Conservation (phyloP, 1,140 invertebrate genomes). For the Grapholita molesta region DNA sequence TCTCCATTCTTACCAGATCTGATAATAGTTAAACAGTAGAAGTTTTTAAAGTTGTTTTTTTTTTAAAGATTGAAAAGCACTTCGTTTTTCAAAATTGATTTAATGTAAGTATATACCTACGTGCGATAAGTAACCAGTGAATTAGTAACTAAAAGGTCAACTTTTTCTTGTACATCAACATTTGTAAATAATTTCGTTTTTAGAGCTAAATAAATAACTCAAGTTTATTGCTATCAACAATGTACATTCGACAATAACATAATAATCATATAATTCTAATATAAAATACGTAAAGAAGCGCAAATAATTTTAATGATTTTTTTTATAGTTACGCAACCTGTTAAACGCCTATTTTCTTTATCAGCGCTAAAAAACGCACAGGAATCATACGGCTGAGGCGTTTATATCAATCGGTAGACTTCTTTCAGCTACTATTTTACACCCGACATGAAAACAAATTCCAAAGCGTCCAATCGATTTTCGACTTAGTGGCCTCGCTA, state of each 20-base stretch:
- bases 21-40: neutral
- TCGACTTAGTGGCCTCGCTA: constrained; percentile 55
- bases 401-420: neutral
- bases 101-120: neutral
- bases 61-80: neutral
- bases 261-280: neutral
- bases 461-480: constrained; percentile 66
- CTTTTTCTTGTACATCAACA: neutral
- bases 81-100: neutral
- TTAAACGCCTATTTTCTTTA: neutral
- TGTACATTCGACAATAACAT: neutral
- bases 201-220: neutral
- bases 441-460: constrained; percentile 62
- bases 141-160: neutral
- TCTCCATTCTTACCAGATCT: neutral
- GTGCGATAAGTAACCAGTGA: neutral
- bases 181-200: neutral
- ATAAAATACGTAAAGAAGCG: neutral
- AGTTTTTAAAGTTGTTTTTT: no score
- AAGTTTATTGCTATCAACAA: neutral
- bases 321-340: constrained; percentile 6
- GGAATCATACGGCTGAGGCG: constrained; percentile 58
- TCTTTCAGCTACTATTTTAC: constrained; percentile 50
- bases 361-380: constrained; percentile 29
- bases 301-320: neutral